Conservation (phyloP, 2,888 invertebrate species). For the Lasioglossum zephyrum region DNA sequence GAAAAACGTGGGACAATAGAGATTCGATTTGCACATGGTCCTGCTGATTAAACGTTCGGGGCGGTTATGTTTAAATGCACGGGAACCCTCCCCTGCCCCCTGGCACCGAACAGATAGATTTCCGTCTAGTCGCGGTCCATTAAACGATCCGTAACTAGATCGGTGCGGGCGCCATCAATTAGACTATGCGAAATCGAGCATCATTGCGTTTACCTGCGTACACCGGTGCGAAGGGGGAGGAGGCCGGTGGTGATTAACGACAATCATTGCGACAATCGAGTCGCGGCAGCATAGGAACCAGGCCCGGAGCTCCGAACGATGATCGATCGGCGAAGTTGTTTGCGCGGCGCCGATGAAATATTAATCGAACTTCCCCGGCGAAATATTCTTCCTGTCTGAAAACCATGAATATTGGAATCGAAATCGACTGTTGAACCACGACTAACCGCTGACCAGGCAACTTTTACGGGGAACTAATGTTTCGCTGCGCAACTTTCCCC, state of each 20-base stretch:
- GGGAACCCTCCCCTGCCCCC: too few relatives aligned
- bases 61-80: slow-evolving; percentile 22
- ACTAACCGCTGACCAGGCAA: background rate
- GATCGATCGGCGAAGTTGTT: slow-evolving; percentile 36
- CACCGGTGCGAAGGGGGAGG: background rate
- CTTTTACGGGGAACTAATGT: background rate
- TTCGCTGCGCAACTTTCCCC: background rate
- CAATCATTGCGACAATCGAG: slow-evolving; percentile 45
- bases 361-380: slow-evolving; percentile 10
- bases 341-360: background rate
- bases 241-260: slow-evolving; percentile 17
- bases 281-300: background rate
- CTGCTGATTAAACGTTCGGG: slow-evolving; percentile 24
- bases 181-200: slow-evolving; percentile 7
- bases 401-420: background rate
- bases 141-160: slow-evolving; percentile 36
- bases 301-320: slow-evolving; percentile 9
- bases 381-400: slow-evolving; percentile 6
- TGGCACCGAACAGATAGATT: slow-evolving; percentile 42
- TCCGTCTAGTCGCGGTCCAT: slow-evolving; percentile 13
- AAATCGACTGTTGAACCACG: background rate
- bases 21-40: background rate
- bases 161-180: slow-evolving; percentile 31
- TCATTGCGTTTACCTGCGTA: slow-evolving; percentile 26
- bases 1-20: background rate